These are phyloP conservation scores for Salarias fasciatus DNA, from an alignment of 2,797 vertebrate genomes.

Conservation along the genomic window DNA sequence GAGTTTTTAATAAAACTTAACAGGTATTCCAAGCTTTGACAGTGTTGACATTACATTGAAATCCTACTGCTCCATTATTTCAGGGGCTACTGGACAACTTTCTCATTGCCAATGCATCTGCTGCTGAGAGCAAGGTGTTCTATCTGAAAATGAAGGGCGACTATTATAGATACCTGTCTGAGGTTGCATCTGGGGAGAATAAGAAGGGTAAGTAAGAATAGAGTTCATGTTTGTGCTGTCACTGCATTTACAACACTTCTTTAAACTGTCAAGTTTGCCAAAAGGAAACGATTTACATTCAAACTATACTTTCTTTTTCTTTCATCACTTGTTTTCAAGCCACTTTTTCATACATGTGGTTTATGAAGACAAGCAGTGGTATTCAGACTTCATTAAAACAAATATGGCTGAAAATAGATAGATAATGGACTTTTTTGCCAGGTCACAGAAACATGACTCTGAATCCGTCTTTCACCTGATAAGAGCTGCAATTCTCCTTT, in stretches of 20 bases:
- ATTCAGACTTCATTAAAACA: too few relatives aligned
- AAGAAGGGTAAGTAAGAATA: conserved; percentile 89
- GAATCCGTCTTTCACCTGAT: too few relatives aligned
- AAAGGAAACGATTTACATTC: too few relatives aligned
- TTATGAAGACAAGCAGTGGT: too few relatives aligned
- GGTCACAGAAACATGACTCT: background rate
- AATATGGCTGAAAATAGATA: too few relatives aligned
- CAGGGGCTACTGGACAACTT: conserved; percentile 95
- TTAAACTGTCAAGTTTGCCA: too few relatives aligned
- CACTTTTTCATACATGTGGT: too few relatives aligned
- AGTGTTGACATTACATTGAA: too few relatives aligned
- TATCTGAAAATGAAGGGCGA: conserved; percentile 99
- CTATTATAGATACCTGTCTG: conserved; percentile 99
- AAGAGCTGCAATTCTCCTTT: background rate
- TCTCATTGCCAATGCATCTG: conserved; percentile 91
- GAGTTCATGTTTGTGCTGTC: too few relatives aligned
- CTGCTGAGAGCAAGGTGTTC: conserved; percentile 98
- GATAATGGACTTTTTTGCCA: background rate
- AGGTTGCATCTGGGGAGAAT: conserved; percentile 93
- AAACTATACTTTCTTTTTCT: too few relatives aligned
- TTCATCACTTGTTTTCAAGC: too few relatives aligned
- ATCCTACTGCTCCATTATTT: conserved; percentile 3
- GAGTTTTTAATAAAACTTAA: conserved; percentile 1
- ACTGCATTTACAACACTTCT: background rate
- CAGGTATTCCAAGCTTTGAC: too few relatives aligned